Evolutionary conservation across 2,113 vertebrate genomes (phyloP).

Genomic region (Lampris incognitus): DNA sequence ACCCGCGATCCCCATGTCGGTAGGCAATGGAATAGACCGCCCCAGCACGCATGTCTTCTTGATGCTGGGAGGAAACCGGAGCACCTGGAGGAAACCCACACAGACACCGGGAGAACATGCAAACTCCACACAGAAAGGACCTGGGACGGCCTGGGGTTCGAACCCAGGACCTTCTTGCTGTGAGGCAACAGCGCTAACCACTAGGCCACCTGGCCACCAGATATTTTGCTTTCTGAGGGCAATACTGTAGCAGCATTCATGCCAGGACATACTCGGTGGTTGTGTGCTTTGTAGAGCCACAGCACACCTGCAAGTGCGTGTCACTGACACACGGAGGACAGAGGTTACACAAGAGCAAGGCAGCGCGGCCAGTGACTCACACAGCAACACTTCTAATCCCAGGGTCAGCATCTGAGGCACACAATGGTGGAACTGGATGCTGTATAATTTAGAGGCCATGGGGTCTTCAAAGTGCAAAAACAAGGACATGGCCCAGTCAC

Average conservation of each 20-base stretch:
- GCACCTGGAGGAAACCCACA: too few relatives aligned
- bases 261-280: constrained; percentile 11
- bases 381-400: constrained; percentile 40
- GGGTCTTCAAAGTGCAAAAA: constrained; percentile 58
- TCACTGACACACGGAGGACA: background rate
- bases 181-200: too few relatives aligned
- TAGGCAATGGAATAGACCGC: too few relatives aligned
- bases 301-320: constrained; percentile 41
- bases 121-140: too few relatives aligned
- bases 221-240: background rate
- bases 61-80: too few relatives aligned
- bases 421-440: constrained; percentile 34
- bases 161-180: too few relatives aligned
- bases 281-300: constrained; percentile 11
- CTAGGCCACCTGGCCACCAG: too few relatives aligned
- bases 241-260: constrained; percentile 8
- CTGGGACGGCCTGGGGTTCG: too few relatives aligned
- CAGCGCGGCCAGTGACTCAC: constrained; percentile 37
- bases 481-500: constrained; percentile 53
- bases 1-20: too few relatives aligned
- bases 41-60: too few relatives aligned
- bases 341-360: constrained; percentile 36
- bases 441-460: constrained; percentile 45
- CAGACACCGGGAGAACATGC: too few relatives aligned
- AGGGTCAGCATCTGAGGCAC: constrained; percentile 8